These are phyloP conservation scores for Haemorhous mexicanus DNA, from an alignment of 2,113 vertebrate genomes.

Conservation along the genomic window DNA sequence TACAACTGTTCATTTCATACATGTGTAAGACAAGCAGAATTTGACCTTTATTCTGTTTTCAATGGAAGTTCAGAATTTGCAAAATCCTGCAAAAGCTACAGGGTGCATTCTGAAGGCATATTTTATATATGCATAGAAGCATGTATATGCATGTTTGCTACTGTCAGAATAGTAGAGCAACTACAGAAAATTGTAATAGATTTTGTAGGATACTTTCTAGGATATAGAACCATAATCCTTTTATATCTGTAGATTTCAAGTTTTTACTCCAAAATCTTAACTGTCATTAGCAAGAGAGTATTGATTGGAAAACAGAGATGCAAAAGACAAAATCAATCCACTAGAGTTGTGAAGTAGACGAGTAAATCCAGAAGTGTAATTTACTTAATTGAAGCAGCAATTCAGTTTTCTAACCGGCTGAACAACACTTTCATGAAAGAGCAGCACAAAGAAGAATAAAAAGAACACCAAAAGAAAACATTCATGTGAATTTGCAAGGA, in stretches of 20 bases:
- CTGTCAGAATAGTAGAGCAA: background rate
- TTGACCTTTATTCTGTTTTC: constrained; percentile 15
- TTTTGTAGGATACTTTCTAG: background rate
- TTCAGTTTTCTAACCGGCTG: background rate
- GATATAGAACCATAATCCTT: background rate
- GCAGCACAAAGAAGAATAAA: background rate
- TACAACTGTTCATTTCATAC: constrained; percentile 32
- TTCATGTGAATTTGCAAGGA: background rate
- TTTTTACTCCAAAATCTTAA: background rate
- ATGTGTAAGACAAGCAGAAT: constrained; percentile 22
- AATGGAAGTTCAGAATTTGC: background rate
- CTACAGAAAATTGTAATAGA: background rate
- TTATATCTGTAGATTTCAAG: background rate
- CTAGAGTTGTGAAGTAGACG: background rate
- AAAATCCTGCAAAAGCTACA: constrained; percentile 1
- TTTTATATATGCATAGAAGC: background rate
- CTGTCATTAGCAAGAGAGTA: background rate
- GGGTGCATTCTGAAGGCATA: background rate
- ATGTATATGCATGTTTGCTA: background rate
- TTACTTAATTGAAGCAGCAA: background rate
- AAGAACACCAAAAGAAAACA: background rate
- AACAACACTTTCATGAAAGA: background rate
- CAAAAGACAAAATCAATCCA: background rate
- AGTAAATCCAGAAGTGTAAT: background rate
- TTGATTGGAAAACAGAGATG: background rate